Percentiles rank a stretch among this genome's conserved stretches.
These are phyloP conservation scores for Formicarius rufipectus DNA, from an alignment of 2,113 vertebrate genomes.

Conservation along the genomic window DNA sequence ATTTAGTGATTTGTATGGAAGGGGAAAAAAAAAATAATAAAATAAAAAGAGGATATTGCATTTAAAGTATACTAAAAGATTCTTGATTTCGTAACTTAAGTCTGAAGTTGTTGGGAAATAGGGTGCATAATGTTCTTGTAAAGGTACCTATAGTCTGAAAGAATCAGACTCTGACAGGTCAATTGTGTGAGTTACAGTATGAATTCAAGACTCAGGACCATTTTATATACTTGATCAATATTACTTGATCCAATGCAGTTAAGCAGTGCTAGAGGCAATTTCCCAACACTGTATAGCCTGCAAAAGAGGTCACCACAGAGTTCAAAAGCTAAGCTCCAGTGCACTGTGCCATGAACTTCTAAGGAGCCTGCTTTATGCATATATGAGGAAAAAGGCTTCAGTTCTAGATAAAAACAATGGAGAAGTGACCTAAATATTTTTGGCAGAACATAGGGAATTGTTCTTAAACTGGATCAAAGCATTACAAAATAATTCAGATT, in stretches of 20 bases:
- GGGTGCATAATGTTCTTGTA: background rate
- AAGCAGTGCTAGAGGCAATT: background rate
- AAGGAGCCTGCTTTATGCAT: background rate
- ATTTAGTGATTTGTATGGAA: background rate
- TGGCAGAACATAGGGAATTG: background rate
- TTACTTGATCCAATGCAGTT: background rate
- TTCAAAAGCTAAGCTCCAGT: background rate
- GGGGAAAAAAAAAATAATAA: rapidly evolving
- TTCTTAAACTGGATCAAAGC: background rate
- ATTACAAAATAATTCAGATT: background rate
- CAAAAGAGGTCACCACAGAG: background rate
- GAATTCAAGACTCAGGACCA: background rate
- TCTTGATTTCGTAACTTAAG: background rate
- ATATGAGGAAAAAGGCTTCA: background rate
- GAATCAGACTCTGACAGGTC: background rate
- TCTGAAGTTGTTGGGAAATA: background rate
- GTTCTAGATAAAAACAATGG: background rate
- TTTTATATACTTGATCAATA: too few relatives aligned
- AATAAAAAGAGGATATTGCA: background rate
- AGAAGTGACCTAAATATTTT: background rate
- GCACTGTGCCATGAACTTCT: background rate
- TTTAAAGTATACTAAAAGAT: background rate
- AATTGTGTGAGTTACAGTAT: background rate
- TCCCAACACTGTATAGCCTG: background rate
- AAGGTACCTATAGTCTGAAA: background rate